Base-by-base conservation (phyloP, 2,797 vertebrate genomes). In the Naso thynnoides region DNA sequence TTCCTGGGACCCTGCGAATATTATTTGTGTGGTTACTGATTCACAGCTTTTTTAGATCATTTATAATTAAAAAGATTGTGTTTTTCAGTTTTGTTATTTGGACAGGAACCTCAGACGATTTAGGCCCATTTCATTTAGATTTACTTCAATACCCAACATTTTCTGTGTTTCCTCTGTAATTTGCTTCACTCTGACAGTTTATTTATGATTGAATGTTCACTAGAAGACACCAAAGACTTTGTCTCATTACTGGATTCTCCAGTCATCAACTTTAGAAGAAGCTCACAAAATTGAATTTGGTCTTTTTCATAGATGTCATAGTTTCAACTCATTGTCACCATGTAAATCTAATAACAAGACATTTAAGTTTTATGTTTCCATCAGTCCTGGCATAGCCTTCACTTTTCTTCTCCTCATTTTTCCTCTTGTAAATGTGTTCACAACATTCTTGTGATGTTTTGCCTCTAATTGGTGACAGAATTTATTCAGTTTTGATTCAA, bases 151-250 rank as follows among this genome's bases (percentile, higher is more conserved):
- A 73, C 36, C 57, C 4, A 56, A 70, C 70, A 24, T 53, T 38
- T 6, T 54, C 59, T 27, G 19, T 60, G 73, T 26, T 72, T 72
- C 41, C 13, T 44, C 21, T 73, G 45, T 66, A 29, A 42, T 48
- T 26, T 44, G 27, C 52, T 70, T 27, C 31, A 38, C 24, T 57
- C n/a, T 33, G 48, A 58, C 62, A 58, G 50, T 74, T 81, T 72
- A 60, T 82, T 60, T 52, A 71, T 42, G 45, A 65, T 54, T 31
- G 36, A 33, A 59, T 23, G 24, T 64, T 52, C 36, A 45, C 23
- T 48, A 50, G 50, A 2, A 45, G 80, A 77, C 44, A 68, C 60
- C 82, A 84, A 78, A 69, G 53, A 74, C 60, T 57, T 59, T 54
- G 57, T 80, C 48, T 79, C 41, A 80, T 84, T 80, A 53, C 44